Evolutionary conservation across 2,888 invertebrate genomes (phyloP), one percentile per base, ranked within the genome.

Genomic region (Apocheima hispidaria): DNA sequence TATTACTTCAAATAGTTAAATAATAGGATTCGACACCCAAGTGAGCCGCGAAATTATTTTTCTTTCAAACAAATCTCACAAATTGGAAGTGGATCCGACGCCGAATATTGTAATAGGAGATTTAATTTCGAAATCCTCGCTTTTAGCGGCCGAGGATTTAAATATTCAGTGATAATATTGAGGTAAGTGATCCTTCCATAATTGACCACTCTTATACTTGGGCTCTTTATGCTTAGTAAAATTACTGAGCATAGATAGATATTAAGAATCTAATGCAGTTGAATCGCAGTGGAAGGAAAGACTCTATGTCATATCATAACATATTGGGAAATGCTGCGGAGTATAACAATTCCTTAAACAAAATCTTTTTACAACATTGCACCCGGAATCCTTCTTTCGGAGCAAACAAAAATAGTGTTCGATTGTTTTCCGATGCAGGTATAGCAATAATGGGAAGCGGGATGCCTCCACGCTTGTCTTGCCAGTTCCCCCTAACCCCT

Each of bases 81-180:
- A 75, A 73, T 74, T 74, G 73, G 66, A 74, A 70, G 65, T 65
- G 68, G 66, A 72, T 69, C 67, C 69, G 48, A 57, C 61, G 54
- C 65, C 66, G 58, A 66, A 60, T 57, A 68, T 63, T 65, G 55
- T 73, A 68, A 67, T 68, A 57, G 66, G 59, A 59, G 67, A 69
- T 68, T 68, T 67, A 63, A 70, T 71, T 71, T 69, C 44, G 53
- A 57, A 63, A 59, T 63, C 60, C 57, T 51, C 62, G 33, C 51
- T 50, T 30, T 63, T 20, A 55, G 53, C 16, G 35, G 28, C 23
- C 38, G 21, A 12, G 43, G 48, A 53, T 66, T 66, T 58, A 51
- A 65, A 63, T 65, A 63, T 59, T 56, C 51, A 38, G 33, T 28
- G 58, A 65, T 56, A 59, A 59, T 59, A 63, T 68, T 63, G 50